These are phyloP conservation scores for Elmis aenea DNA, from an alignment of 2,888 invertebrate genomes.

Conservation along the genomic window DNA sequence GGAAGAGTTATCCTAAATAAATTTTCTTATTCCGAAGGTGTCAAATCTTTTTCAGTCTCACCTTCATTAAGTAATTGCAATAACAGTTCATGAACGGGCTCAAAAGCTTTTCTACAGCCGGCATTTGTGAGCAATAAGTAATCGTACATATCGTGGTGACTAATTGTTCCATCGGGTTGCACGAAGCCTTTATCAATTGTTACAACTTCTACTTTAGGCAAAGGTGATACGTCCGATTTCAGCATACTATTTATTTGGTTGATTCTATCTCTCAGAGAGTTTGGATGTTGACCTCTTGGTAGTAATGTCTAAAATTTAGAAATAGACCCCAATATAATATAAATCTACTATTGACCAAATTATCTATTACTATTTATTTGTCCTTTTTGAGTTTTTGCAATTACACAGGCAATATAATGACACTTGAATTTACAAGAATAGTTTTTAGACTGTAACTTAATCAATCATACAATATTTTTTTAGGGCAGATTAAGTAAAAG, in stretches of 20 bases:
- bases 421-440: too few relatives aligned
- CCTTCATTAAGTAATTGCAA: constrained; percentile 73
- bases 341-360: too few relatives aligned
- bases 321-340: not conserved
- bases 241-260: constrained; percentile 68
- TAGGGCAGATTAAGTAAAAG: too few relatives aligned
- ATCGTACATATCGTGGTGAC: constrained; percentile 88
- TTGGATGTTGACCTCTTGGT: constrained; percentile 83
- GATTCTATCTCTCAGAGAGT: constrained; percentile 73
- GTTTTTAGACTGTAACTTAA: too few relatives aligned
- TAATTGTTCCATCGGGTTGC: constrained; percentile 74
- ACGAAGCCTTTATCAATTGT: constrained; percentile 74
- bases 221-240: constrained; percentile 56
- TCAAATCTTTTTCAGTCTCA: constrained; percentile 68
- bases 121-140: constrained; percentile 82
- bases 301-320: constrained; percentile 67
- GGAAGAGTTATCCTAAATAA: constrained; percentile 60
- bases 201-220: constrained; percentile 70
- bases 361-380: too few relatives aligned
- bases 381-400: too few relatives aligned
- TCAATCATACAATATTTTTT: too few relatives aligned
- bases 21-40: constrained; percentile 59
- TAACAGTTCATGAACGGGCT: constrained; percentile 75
- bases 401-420: too few relatives aligned
- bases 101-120: constrained; percentile 82